Evolutionary conservation across 2,888 invertebrate species (phyloP).

Genomic region (Bugulina stolonifera): DNA sequence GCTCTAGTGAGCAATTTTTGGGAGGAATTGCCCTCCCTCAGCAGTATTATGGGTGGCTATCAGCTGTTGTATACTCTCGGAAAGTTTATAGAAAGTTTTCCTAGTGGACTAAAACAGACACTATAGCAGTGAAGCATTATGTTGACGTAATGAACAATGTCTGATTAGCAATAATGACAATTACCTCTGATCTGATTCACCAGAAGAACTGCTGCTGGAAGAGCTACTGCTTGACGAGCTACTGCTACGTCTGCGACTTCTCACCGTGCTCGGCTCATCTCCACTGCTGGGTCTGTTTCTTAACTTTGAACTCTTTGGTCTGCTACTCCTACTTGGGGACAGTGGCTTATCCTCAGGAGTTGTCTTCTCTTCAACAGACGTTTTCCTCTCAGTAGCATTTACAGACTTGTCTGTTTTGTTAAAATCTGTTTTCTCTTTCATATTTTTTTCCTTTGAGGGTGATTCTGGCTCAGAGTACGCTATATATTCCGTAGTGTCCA

Average conservation of each 20-base stretch:
- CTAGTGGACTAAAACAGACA: not conserved
- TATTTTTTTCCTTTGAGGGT: not conserved
- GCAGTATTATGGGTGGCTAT: too few relatives aligned
- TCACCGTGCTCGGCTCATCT: not conserved
- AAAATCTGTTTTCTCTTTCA: too few relatives aligned
- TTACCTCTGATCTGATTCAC: too few relatives aligned
- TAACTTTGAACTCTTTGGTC: slow-evolving; percentile 10
- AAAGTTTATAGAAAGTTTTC: not conserved
- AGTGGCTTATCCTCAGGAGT: too few relatives aligned
- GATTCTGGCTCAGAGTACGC: slow-evolving; percentile 2
- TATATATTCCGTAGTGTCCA: slow-evolving; percentile 3
- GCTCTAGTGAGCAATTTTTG: too few relatives aligned
- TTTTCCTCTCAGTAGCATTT: too few relatives aligned
- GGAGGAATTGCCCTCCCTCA: too few relatives aligned
- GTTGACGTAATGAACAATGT: not conserved
- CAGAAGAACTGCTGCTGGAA: not conserved
- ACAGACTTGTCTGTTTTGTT: too few relatives aligned
- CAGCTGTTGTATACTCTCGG: too few relatives aligned
- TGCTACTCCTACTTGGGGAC: not conserved
- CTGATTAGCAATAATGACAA: too few relatives aligned
- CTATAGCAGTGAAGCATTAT: not conserved
- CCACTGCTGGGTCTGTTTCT: not conserved
- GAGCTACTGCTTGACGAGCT: not conserved
- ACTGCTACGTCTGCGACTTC: not conserved
- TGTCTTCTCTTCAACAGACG: too few relatives aligned